A percentile compares a stretch with the other conserved stretches of the same genome.
phyloP scores from a whole-genome alignment of 2,797 vertebrate species.

The Spondyliosoma cantharus region DNA sequence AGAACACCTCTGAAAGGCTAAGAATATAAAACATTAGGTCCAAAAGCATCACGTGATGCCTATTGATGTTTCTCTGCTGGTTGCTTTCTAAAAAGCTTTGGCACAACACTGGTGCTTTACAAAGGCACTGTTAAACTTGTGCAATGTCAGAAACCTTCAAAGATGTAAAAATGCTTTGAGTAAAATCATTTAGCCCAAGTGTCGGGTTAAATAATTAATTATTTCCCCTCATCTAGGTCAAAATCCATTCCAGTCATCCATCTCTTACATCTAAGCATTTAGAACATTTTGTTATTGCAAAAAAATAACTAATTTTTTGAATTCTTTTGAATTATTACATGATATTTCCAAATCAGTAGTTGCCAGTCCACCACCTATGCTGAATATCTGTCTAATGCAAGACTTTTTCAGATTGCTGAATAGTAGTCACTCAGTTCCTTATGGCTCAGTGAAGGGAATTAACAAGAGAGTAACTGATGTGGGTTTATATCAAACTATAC shows the following conservation, averaged over 20 bases:
- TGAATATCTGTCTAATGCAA: conserved; percentile 12
- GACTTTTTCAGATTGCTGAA: conserved; percentile 22
- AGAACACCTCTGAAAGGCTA: neutral
- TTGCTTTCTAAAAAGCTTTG: conserved; percentile 10
- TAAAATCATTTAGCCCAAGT: neutral
- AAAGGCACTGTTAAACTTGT: conserved; percentile 13
- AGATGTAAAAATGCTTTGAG: neutral
- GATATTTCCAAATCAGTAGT: neutral
- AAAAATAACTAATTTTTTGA: conserved; percentile 17
- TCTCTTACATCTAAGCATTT: neutral
- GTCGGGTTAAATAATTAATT: neutral
- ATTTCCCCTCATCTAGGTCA: neutral
- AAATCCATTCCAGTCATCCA: conserved; percentile 6
- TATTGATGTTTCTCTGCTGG: conserved; percentile 5
- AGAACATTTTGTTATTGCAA: conserved; percentile 8
- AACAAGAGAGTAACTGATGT: neutral
- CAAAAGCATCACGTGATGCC: neutral
- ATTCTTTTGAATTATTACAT: neutral
- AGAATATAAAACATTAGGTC: conserved; percentile 13
- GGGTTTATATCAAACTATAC: neutral
- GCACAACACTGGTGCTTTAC: conserved; percentile 7
- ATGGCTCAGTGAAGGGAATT: conserved; percentile 1
- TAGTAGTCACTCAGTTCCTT: neutral
- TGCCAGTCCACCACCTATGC: neutral
- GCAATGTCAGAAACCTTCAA: neutral